Evolutionary conservation across 2,888 invertebrate species (phyloP), one percentile per base, ranked within the genome.

Genomic region (Rhynchonema sp.): DNA sequence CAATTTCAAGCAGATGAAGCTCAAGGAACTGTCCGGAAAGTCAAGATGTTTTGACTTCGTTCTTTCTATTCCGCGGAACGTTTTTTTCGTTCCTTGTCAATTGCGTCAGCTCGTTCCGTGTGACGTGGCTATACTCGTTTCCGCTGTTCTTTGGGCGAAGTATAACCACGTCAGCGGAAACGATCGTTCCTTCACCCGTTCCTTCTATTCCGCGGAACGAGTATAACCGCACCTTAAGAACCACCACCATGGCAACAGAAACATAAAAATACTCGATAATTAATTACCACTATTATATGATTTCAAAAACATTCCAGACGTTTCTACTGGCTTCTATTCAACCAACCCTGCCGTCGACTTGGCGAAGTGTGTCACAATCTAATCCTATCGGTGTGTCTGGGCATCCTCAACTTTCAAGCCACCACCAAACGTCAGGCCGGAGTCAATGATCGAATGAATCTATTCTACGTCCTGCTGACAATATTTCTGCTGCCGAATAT

Each of bases 271-370:
- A 13, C 22, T 13, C 46, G 13, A 46, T 17, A 46, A 13, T 17
- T 17, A 46, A 46, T 46, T 46, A 46, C 46, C 46, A 17, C 13
- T 46, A 17, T 46, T 46, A 46, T 17, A 52, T 52, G 22, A 20
- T 52, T 22, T 6, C 52, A 13, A 29, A 56, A 52, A 25, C 55
- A 23, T 57, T 64, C 22, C 60, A 61, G 59, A n/a, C 61, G 60
- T 1, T 52, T 66, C 68, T 30, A 76, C 57, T 74, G 74, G 27
- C 65, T 77, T 66, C 80, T 87, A 62, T 87, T 85, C 75, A 87
- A 85, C 57, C 89, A 88, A 74, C 87, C 87, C 59, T 84, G 83
- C 0, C 82, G 82, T 65, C 84, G 88, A 78, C 80, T 87, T 46
- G 82, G 82, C 53, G 81, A 86, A 64, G 80, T 89, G 20, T 79